phyloP scores from a whole-genome alignment of 37 sponge, comb jelly and placozoan species.

The Chondrosia reniformis region DNA sequence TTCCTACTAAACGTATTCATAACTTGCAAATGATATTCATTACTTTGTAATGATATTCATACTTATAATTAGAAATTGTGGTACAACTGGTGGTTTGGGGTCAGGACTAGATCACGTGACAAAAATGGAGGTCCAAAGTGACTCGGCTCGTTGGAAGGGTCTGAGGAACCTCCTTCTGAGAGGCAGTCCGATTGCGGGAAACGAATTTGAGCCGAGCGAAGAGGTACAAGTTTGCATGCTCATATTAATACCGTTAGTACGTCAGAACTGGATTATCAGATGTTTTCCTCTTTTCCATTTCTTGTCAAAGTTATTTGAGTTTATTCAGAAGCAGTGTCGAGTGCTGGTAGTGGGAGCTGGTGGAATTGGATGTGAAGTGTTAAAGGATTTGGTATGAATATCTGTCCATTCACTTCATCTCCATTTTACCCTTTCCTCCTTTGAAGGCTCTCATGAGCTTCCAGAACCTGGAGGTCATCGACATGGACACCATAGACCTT shows the following conservation, averaged over 20 bases:
- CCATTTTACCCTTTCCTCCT: not conserved
- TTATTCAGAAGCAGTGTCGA: slow-evolving; percentile 69
- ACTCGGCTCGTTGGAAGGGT: slow-evolving; percentile 44
- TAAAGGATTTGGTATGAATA: slow-evolving; percentile 77
- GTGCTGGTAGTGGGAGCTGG: slow-evolving; percentile 97
- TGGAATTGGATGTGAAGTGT: slow-evolving; percentile 96
- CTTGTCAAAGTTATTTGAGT: slow-evolving; percentile 51
- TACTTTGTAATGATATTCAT: no score
- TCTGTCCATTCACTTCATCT: not conserved
- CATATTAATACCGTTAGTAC: not conserved
- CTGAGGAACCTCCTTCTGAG: slow-evolving; percentile 51
- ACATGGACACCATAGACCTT: slow-evolving; percentile 98
- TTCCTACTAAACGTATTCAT: no score
- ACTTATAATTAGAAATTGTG: no score
- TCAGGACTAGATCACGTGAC: no score
- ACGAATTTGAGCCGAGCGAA: slow-evolving; percentile 81
- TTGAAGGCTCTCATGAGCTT: slow-evolving; percentile 89
- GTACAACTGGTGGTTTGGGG: no score
- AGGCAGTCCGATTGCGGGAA: slow-evolving; percentile 69
- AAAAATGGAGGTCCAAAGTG: not conserved
- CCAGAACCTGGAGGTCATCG: slow-evolving; percentile 88
- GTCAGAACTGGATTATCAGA: no score
- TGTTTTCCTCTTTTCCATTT: not conserved
- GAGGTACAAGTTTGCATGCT: slow-evolving; percentile 37
- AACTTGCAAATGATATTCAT: no score